Conservation (phyloP, 2,113 vertebrate species). For the Lamprologus speciosus region DNA sequence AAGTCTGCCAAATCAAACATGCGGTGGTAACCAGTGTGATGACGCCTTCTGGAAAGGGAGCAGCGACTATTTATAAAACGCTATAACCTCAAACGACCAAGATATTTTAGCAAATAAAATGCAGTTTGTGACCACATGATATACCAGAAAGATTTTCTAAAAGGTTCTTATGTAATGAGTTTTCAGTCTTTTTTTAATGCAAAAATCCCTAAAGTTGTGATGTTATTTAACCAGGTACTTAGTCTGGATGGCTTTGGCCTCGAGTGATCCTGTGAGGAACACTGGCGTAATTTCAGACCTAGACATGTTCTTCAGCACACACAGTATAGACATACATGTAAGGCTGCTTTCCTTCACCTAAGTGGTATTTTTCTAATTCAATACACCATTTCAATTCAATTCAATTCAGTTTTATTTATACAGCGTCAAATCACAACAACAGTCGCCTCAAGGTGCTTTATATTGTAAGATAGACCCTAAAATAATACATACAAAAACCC, state of each 20-base stretch:
- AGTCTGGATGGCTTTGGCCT: not conserved
- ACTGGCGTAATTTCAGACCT: not conserved
- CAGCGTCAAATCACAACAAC: rapidly evolving
- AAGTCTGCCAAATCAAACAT: not conserved
- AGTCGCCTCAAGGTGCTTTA: not conserved
- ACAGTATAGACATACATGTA: not conserved
- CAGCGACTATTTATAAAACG: not conserved
- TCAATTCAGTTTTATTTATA: not conserved
- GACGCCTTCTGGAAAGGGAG: not conserved
- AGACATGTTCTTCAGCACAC: not conserved
- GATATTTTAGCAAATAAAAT: not conserved
- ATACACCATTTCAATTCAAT: not conserved
- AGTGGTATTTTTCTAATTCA: not conserved
- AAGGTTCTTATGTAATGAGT: not conserved
- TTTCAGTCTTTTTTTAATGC: not conserved
- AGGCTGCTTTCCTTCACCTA: not conserved
- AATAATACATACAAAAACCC: not conserved
- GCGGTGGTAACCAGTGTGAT: not conserved
- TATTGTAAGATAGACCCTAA: not conserved
- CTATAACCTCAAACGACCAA: not conserved
- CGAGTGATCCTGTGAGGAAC: rapidly evolving
- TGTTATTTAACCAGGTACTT: not conserved
- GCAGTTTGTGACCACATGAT: not conserved
- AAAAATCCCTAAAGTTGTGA: not conserved
- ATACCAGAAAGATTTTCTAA: not conserved